Evolutionary conservation across 2,797 vertebrate species (phyloP), one percentile per base, ranked within the genome.

Genomic region (Sebastes matsubarae): DNA sequence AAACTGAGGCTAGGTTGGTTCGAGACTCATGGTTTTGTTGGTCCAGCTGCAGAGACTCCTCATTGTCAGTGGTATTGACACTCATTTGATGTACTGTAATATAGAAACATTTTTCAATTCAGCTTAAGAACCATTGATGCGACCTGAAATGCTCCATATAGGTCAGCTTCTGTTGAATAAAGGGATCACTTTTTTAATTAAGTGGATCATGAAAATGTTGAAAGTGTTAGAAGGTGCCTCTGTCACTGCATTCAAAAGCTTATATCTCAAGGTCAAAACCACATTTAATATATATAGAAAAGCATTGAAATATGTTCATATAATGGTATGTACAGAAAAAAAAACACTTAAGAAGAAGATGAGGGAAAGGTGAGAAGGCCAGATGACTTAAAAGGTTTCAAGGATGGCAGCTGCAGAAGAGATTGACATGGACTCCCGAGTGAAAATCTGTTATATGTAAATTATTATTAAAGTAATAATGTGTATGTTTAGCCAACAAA

Each of bases 201-300:
- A 79, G 54, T 69, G 68, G n/a, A 69, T 73, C 10, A 12, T 66
- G 58, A 72, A 70, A 68, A 61, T 58, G 32, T 58, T 67, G 13
- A 69, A 81, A 60, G n/a, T 32, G 54, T 64, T 16, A n/a, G 30
- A 68, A 55, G 30, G 61, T 29, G 59, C 32, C 50, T 74, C 54
- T 55, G 32, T 71, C 72, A 68, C 6, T 67, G 38, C 42, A 25
- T 52, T 72, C 4, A 20, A 78, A 79, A 65, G 52, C 68, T 77
- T 30, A 13, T 59, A 69, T 55, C 64, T 59, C 59, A 30, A n/a
- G 30, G 36, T 76, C 78, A 73, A 16, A 63, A 29, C 25, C 42
- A 29, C 22, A 57, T 1, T 55, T 46, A 74, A 73, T 73, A 38
- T 57, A 50, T 68, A 70, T 34, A 29, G 27, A 67, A 55, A 58